Conservation (phyloP, 2,797 vertebrate genomes). For the Cryptoprocta ferox region DNA sequence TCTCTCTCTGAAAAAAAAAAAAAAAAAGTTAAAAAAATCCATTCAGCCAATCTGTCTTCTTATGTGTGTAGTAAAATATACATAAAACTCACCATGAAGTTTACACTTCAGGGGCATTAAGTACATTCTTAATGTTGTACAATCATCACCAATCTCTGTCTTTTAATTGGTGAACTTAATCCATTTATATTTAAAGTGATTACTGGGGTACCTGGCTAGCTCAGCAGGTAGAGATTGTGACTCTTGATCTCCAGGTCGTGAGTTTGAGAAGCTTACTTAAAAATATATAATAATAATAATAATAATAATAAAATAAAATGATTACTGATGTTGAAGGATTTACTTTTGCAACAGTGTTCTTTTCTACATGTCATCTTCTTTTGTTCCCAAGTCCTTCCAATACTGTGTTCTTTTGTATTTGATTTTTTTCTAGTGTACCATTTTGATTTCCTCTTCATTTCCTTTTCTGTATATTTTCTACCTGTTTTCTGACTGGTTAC, state of each 20-base stretch:
- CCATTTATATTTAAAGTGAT: neutral
- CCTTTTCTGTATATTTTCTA: neutral
- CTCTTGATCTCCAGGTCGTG: neutral
- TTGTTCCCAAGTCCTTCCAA: neutral
- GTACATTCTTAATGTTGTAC: neutral
- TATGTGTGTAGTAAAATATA: neutral
- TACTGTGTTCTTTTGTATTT: neutral
- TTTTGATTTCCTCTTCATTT: neutral
- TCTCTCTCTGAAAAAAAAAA: too few relatives aligned
- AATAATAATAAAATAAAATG: neutral
- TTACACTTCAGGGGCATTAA: neutral
- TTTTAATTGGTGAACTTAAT: neutral
- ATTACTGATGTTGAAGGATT: neutral
- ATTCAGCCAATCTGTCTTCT: neutral
- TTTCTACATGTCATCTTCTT: neutral
- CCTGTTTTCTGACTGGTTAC: neutral
- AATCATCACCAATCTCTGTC: neutral
- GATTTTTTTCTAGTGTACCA: neutral
- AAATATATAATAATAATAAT: neutral
- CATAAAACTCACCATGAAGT: neutral
- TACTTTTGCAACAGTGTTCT: neutral
- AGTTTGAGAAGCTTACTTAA: neutral
- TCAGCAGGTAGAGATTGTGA: neutral
- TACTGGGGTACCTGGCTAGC: neutral
- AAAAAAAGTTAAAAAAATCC: neutral